Percentiles rank a stretch among this genome's conserved stretches.
Evolutionary conservation across 2,113 vertebrate genomes (phyloP).

Genomic region (Rostratula benghalensis): DNA sequence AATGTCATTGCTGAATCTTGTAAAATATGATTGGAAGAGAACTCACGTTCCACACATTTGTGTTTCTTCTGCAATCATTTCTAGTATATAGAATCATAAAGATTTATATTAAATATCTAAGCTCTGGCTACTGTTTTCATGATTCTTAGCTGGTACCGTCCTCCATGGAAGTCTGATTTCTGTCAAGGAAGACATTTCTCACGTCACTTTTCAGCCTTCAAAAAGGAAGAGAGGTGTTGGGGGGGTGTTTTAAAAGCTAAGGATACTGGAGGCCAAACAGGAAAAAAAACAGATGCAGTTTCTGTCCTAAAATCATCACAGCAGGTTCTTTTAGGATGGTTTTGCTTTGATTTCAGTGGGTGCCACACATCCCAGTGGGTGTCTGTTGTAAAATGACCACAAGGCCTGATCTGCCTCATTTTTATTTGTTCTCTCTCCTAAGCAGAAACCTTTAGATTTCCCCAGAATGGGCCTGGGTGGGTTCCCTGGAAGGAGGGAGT

Average conservation of each 20-base stretch:
- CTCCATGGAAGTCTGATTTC: not conserved
- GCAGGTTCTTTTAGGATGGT: not conserved
- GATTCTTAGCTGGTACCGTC: not conserved
- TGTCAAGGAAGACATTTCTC: not conserved
- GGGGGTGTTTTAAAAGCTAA: not conserved
- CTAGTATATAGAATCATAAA: not conserved
- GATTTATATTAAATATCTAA: not conserved
- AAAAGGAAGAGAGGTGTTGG: rapidly evolving
- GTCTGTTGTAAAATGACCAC: not conserved
- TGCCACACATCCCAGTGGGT: rapidly evolving
- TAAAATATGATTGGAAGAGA: not conserved
- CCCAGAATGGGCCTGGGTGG: too few species aligned
- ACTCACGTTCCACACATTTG: not conserved
- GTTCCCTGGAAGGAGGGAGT: not conserved
- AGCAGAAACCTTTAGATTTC: not conserved
- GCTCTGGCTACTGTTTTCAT: not conserved
- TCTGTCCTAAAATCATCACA: not conserved
- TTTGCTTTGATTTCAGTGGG: not conserved
- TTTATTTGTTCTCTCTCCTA: not conserved
- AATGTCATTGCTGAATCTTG: not conserved
- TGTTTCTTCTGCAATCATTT: not conserved
- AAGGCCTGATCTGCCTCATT: not conserved
- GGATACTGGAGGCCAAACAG: not conserved
- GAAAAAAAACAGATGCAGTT: not conserved
- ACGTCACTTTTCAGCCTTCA: not conserved